These are phyloP conservation scores for Otis tarda DNA, from an alignment of 2,113 vertebrate genomes.

Conservation along the genomic window DNA sequence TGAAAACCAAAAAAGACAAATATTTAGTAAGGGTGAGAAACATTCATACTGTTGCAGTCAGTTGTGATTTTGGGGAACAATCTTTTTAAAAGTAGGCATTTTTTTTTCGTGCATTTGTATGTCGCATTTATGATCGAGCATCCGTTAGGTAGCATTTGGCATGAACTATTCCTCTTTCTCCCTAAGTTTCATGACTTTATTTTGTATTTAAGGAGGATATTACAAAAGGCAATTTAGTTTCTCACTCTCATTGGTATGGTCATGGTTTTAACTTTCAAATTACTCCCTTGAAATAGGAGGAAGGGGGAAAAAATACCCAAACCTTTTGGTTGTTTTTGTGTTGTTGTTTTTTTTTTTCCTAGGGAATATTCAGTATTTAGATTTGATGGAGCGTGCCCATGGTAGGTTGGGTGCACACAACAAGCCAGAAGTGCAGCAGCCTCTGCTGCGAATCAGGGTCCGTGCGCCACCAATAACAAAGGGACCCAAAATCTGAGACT, in stretches of 20 bases:
- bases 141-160: background rate
- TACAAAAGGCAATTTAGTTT: background rate
- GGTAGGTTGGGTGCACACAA: background rate
- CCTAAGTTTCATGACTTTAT: background rate
- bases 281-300: background rate
- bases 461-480: background rate
- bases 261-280: slow-evolving; percentile 12
- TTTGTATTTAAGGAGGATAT: background rate
- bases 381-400: background rate
- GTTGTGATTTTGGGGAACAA: background rate
- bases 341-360: background rate
- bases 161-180: background rate
- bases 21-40: background rate
- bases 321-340: background rate
- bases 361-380: background rate
- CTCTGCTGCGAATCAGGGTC: background rate
- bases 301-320: background rate
- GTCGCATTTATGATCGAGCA: background rate
- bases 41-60: background rate
- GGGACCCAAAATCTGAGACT: background rate
- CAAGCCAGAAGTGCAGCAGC: background rate
- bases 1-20: background rate
- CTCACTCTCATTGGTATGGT: background rate
- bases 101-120: background rate
- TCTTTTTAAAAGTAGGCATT: background rate